These are phyloP conservation scores for Candidula unifasciata DNA, from an alignment of 2,888 invertebrate species.

Conservation along the genomic window DNA sequence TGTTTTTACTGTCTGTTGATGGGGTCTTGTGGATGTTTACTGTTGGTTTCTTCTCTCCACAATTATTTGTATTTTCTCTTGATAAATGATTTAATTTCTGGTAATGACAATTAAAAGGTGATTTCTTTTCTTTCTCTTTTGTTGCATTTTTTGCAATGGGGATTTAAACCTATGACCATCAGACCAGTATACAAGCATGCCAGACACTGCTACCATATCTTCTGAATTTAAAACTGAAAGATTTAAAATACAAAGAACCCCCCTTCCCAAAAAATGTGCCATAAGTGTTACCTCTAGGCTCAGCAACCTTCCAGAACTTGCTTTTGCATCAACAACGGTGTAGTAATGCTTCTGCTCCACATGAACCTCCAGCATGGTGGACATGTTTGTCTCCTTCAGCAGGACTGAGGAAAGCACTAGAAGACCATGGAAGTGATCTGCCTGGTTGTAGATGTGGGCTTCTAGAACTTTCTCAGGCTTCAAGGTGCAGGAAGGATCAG, in stretches of 20 bases:
- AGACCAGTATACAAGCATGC: too few species aligned
- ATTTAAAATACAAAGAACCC: too few species aligned
- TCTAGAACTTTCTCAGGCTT: constrained; percentile 68
- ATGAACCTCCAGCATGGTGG: constrained; percentile 83
- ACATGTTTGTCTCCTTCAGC: constrained; percentile 55
- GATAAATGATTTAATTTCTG: too few species aligned
- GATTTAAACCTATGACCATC: too few species aligned
- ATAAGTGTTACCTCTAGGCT: constrained; percentile 64
- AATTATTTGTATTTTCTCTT: too few species aligned
- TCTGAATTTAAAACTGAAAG: background rate
- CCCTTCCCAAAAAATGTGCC: background rate
- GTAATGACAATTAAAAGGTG: too few species aligned
- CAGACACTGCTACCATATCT: too few species aligned
- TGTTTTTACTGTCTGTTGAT: too few species aligned
- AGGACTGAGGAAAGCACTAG: constrained; percentile 65
- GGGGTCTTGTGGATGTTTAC: too few species aligned
- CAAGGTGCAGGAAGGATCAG: constrained; percentile 57
- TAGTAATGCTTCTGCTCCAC: constrained; percentile 73
- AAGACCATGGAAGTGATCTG: constrained; percentile 71
- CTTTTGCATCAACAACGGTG: constrained; percentile 64
- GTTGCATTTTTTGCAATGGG: too few species aligned
- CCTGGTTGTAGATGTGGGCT: constrained; percentile 66
- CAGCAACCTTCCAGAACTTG: constrained; percentile 69
- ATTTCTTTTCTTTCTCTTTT: too few species aligned
- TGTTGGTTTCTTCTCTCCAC: too few species aligned